Evolutionary conservation across 1,140 invertebrate species (phyloP).

Genomic region (Drosophila fuyamai): DNA sequence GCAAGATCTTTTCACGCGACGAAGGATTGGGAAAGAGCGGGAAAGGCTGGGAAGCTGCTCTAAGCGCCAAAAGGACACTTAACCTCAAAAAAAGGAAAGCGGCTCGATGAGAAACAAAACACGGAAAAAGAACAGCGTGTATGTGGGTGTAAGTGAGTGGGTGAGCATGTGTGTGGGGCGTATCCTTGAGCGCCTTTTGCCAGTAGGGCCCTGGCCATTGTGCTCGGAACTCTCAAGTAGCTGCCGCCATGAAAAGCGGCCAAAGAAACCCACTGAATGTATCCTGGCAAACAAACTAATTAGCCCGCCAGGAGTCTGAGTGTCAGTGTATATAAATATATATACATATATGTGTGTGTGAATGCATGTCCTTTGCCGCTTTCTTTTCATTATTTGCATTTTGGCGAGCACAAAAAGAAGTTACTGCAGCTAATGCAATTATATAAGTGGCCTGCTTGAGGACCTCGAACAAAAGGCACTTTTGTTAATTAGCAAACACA

Average conservation of each 20-base stretch:
- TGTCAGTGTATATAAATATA: neutral
- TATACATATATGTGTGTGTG: neutral
- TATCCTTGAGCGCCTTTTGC: conserved; percentile 81
- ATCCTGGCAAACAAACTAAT: conserved; percentile 74
- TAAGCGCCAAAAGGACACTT: conserved; percentile 79
- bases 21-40: conserved; percentile 6
- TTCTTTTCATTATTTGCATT: conserved; percentile 77
- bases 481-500: conserved; percentile 73
- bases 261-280: conserved; percentile 61
- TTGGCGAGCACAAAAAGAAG: conserved; percentile 57
- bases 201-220: conserved; percentile 56
- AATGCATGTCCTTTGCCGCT: conserved; percentile 56
- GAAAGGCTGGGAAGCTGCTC: conserved; percentile 6
- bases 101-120: conserved; percentile 72
- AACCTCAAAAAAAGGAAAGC: conserved; percentile 72
- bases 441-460: conserved; percentile 74
- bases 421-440: conserved; percentile 77
- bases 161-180: conserved; percentile 17
- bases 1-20: conserved; percentile 77
- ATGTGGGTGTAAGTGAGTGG: conserved; percentile 21
- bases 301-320: conserved; percentile 51
- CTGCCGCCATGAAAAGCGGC: conserved; percentile 54
- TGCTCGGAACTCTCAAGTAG: conserved; percentile 74
- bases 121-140: conserved; percentile 48
- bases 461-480: conserved; percentile 70